Percentiles rank a stretch among this genome's conserved stretches.
These are phyloP conservation scores for Cichlasoma orientale DNA, from an alignment of 2,797 vertebrate species.

Conservation along the genomic window DNA sequence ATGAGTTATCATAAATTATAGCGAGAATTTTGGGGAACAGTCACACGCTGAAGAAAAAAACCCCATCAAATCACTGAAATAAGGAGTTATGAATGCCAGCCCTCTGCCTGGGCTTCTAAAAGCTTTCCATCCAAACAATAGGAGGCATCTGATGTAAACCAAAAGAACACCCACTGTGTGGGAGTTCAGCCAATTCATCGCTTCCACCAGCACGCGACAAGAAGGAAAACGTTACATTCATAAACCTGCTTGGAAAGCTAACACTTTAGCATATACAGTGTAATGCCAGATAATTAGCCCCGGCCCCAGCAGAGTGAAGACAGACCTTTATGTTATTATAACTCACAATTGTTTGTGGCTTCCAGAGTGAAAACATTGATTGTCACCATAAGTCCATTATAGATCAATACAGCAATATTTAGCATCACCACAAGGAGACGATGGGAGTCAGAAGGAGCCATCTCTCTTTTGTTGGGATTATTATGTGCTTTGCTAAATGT, in stretches of 20 bases:
- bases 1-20: background rate
- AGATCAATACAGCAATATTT: background rate
- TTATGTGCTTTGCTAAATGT: background rate
- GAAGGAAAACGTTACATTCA: background rate
- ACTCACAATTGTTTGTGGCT: background rate
- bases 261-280: background rate
- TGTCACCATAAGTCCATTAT: background rate
- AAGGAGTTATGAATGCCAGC: background rate
- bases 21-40: background rate
- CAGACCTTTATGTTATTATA: background rate
- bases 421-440: background rate
- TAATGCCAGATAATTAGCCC: background rate
- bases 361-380: background rate
- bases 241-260: background rate
- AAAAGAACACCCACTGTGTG: background rate
- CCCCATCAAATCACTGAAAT: background rate
- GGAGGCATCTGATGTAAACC: background rate
- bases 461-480: background rate
- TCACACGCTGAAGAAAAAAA: background rate
- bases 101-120: background rate
- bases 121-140: conserved; percentile 8
- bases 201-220: background rate
- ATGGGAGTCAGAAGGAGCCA: background rate
- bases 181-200: background rate
- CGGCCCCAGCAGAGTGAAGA: background rate